These are phyloP conservation scores for Rousettus madagascariensis DNA, from an alignment of 2,797 vertebrate genomes.

Conservation along the genomic window DNA sequence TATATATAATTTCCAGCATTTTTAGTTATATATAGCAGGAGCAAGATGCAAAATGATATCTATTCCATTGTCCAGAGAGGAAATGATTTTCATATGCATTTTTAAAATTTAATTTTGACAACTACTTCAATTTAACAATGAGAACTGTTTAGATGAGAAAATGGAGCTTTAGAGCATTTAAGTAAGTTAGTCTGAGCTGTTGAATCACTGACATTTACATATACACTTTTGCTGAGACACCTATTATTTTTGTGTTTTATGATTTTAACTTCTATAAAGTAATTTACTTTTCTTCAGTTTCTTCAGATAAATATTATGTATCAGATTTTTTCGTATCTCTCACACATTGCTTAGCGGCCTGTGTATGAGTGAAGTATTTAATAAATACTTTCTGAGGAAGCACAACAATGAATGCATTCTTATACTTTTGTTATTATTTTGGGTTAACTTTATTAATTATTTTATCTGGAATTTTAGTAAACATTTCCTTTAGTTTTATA, in stretches of 20 bases:
- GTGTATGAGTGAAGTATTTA: neutral
- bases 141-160: neutral
- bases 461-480: neutral
- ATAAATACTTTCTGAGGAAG: neutral
- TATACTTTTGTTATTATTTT: neutral
- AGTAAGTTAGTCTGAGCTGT: neutral
- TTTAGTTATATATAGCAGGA: neutral
- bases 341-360: neutral
- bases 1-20: neutral
- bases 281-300: neutral
- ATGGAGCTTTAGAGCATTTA: neutral
- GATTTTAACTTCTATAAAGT: neutral
- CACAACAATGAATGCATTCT: neutral
- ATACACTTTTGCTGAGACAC: neutral
- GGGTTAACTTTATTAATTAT: neutral
- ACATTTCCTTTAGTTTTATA: neutral
- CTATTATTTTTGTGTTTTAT: neutral
- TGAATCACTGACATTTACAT: neutral
- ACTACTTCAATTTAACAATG: neutral
- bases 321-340: neutral
- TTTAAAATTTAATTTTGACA: neutral
- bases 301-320: neutral
- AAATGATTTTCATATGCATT: neutral
- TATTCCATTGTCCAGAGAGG: neutral
- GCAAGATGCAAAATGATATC: neutral